Percentiles rank a stretch among this genome's conserved stretches.
These are phyloP conservation scores for Zootoca vivipara DNA, from an alignment of 2,113 vertebrate species.

Conservation along the genomic window DNA sequence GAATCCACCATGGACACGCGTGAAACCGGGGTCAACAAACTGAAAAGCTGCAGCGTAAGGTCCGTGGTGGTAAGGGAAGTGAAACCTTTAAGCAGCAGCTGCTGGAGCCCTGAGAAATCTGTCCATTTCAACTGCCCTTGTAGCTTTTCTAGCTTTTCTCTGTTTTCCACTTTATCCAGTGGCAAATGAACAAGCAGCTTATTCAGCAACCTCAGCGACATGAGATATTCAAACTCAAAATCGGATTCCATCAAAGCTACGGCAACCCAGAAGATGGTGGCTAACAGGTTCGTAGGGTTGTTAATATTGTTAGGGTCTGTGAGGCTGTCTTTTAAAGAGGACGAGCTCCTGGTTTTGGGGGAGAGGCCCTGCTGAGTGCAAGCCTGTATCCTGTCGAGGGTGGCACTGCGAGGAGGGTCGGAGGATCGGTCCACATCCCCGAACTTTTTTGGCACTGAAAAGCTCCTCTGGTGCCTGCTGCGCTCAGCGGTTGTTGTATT, in stretches of 20 bases:
- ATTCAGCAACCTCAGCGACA: slow-evolving; percentile 92
- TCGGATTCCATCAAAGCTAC: slow-evolving; percentile 98
- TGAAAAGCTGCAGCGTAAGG: slow-evolving; percentile 95
- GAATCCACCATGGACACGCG: slow-evolving; percentile 94
- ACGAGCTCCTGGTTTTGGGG: slow-evolving; percentile 85
- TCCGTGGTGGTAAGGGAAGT: slow-evolving; percentile 94
- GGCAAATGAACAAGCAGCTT: slow-evolving; percentile 93
- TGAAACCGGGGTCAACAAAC: slow-evolving; percentile 94
- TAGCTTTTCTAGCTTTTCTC: slow-evolving; percentile 95
- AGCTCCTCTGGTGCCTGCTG: slow-evolving; percentile 93
- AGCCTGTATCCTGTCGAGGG: slow-evolving; percentile 95
- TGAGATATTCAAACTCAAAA: slow-evolving; percentile 98
- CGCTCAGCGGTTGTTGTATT: slow-evolving; percentile 85
- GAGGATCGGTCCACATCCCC: slow-evolving; percentile 87
- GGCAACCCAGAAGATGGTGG: slow-evolving; percentile 97
- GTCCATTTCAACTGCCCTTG: slow-evolving; percentile 96
- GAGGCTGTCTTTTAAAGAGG: slow-evolving; percentile 89
- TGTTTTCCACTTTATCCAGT: slow-evolving; percentile 92
- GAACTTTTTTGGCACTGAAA: slow-evolving; percentile 98
- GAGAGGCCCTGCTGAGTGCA: slow-evolving; percentile 90
- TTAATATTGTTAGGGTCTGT: slow-evolving; percentile 90
- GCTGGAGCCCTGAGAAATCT: slow-evolving; percentile 95
- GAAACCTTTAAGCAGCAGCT: slow-evolving; percentile 95
- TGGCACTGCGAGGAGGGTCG: slow-evolving; percentile 94
- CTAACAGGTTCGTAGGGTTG: slow-evolving; percentile 91